phyloP scores from a whole-genome alignment of 2,113 vertebrate species.

The Corynorhinus townsendii region DNA sequence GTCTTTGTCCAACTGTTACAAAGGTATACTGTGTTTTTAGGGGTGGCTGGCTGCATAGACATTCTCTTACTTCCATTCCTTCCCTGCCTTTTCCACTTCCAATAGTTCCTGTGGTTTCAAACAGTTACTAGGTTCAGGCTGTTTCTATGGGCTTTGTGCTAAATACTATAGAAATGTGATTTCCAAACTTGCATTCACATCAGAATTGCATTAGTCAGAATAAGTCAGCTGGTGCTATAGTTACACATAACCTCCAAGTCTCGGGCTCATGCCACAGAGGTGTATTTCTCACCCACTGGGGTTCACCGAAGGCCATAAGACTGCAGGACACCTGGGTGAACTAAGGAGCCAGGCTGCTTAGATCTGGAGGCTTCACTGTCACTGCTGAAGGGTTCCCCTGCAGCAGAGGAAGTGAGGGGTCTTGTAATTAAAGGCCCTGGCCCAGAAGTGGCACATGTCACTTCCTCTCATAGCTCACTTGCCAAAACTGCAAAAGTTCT shows the following conservation, averaged over 20 bases:
- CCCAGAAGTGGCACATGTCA: neutral
- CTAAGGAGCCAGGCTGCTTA: neutral
- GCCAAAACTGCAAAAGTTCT: neutral
- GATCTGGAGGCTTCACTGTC: neutral
- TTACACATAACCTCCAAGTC: neutral
- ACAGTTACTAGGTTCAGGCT: neutral
- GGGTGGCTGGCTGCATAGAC: neutral
- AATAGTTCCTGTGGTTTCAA: neutral
- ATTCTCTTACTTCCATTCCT: neutral
- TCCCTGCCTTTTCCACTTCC: neutral
- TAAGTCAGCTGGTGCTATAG: neutral
- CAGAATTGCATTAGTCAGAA: neutral
- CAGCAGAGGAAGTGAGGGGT: neutral
- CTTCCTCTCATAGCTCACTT: neutral
- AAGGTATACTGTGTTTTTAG: neutral
- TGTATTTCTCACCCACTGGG: neutral
- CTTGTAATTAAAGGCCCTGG: neutral
- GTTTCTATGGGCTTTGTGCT: neutral
- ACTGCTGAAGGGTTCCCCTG: neutral
- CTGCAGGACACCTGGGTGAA: neutral
- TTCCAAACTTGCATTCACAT: neutral
- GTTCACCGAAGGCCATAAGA: neutral
- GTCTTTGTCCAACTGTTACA: neutral
- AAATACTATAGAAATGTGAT: neutral
- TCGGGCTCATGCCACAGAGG: neutral